Evolutionary conservation across 1,140 invertebrate species (phyloP).

Genomic region (Psilanteris sp.): DNA sequence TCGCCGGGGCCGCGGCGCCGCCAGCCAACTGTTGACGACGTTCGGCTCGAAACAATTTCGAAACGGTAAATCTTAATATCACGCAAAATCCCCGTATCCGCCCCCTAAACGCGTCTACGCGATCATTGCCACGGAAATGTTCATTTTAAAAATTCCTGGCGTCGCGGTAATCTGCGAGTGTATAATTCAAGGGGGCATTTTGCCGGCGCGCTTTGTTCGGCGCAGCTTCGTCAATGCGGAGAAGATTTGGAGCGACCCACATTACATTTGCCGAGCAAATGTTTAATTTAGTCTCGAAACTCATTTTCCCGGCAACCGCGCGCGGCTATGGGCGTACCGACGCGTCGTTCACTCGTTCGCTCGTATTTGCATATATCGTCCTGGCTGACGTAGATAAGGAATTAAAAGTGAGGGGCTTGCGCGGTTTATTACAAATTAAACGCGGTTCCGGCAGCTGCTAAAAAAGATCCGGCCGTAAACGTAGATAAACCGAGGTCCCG

Average conservation of each 20-base stretch:
- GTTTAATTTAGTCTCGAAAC: conserved; percentile 64
- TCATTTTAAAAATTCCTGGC: conserved; percentile 52
- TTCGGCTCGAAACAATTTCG: conserved; percentile 35
- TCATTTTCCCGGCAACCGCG: conserved; percentile 59
- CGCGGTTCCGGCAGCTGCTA: conserved; percentile 60
- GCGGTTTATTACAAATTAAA: conserved; percentile 75
- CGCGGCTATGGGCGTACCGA: conserved; percentile 32
- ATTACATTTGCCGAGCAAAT: conserved; percentile 61
- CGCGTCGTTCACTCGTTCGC: conserved; percentile 54
- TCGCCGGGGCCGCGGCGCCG: neutral
- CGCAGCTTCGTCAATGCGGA: conserved; percentile 50
- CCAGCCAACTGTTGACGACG: neutral
- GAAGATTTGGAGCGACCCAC: conserved; percentile 49
- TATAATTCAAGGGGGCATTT: conserved; percentile 49
- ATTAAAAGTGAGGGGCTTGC: conserved; percentile 67
- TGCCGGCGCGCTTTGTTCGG: conserved; percentile 32
- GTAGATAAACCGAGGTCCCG: conserved; percentile 63
- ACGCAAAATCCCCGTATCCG: conserved; percentile 29
- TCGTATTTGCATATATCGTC: conserved; percentile 64
- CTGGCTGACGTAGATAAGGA: conserved; percentile 61
- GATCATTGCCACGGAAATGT: conserved; percentile 49
- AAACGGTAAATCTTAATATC: conserved; percentile 52
- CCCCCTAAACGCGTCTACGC: conserved; percentile 31
- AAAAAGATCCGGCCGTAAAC: conserved; percentile 70
- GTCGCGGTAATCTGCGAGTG: conserved; percentile 31